These are phyloP conservation scores for Metellina segmentata DNA, from an alignment of 2,888 invertebrate species.

Conservation along the genomic window DNA sequence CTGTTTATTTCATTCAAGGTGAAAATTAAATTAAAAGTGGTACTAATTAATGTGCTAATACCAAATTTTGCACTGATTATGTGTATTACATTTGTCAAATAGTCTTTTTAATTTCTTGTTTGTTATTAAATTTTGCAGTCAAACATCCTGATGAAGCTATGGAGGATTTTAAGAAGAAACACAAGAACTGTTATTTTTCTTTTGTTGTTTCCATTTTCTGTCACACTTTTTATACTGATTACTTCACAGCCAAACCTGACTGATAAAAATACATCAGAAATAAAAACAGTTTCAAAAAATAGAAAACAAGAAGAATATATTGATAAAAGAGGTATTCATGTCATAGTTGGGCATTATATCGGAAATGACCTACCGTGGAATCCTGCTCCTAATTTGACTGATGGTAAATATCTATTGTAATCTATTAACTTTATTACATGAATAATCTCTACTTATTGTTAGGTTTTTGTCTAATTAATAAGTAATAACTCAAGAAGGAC, in stretches of 20 bases:
- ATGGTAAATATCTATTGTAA: conserved; percentile 83
- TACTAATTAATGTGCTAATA: too few species aligned
- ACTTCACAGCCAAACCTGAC: conserved; percentile 32
- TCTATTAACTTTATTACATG: too few species aligned
- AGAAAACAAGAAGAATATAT: conserved; percentile 85
- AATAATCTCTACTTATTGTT: too few species aligned
- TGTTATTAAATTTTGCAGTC: background rate
- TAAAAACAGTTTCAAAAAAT: conserved; percentile 48
- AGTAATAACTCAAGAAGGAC: too few species aligned
- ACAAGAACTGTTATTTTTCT: conserved; percentile 28
- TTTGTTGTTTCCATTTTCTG: conserved; percentile 42
- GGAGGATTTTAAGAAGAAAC: conserved; percentile 64
- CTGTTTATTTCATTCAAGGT: too few species aligned
- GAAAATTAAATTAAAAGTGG: too few species aligned
- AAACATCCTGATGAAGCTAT: conserved; percentile 55
- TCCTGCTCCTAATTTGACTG: conserved; percentile 86
- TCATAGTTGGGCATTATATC: conserved; percentile 93
- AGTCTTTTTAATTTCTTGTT: background rate
- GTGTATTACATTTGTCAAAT: too few species aligned
- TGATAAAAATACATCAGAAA: conserved; percentile 37
- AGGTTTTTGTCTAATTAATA: too few species aligned
- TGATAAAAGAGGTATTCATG: conserved; percentile 88
- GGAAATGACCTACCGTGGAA: conserved; percentile 85
- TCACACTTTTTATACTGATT: conserved; percentile 50
- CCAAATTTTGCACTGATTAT: too few species aligned